Percentiles rank a stretch among this genome's conserved stretches.
Evolutionary conservation across 2,888 invertebrate species (phyloP).

Genomic region (Ctena decussata): DNA sequence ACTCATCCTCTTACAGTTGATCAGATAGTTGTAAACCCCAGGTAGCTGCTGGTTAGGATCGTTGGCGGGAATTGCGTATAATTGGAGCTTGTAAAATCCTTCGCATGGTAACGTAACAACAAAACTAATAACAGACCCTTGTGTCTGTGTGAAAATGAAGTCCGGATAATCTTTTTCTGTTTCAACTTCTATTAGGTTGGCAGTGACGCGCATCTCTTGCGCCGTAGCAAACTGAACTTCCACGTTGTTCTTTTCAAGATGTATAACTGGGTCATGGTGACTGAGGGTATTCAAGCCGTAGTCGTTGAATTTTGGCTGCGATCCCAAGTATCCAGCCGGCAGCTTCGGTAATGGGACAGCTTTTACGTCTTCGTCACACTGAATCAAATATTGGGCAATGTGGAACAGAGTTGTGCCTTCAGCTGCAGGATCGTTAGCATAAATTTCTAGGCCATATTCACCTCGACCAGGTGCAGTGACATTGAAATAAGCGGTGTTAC

Average conservation of each 20-base stretch:
- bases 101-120: constrained; percentile 79
- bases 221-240: constrained; percentile 79
- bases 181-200: constrained; percentile 85
- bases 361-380: constrained; percentile 84
- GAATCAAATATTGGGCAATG: constrained; percentile 85
- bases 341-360: constrained; percentile 84
- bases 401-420: constrained; percentile 86
- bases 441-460: constrained; percentile 86
- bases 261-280: constrained; percentile 85
- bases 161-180: constrained; percentile 81
- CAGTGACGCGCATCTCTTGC: constrained; percentile 84
- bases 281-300: constrained; percentile 82
- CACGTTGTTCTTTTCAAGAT: constrained; percentile 81
- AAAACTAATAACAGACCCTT: constrained; percentile 79
- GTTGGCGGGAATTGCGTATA: constrained; percentile 84
- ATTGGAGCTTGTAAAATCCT: constrained; percentile 87
- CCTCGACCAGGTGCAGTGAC: constrained; percentile 84
- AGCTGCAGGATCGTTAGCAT: constrained; percentile 85
- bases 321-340: constrained; percentile 86
- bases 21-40: constrained; percentile 87
- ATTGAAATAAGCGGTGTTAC: constrained; percentile 85
- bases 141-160: constrained; percentile 84
- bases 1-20: constrained; percentile 81
- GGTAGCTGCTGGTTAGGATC: constrained; percentile 86
- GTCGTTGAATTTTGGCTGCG: constrained; percentile 85